phyloP scores from a whole-genome alignment of 2,888 invertebrate genomes.

The Nesidiocoris tenuis region DNA sequence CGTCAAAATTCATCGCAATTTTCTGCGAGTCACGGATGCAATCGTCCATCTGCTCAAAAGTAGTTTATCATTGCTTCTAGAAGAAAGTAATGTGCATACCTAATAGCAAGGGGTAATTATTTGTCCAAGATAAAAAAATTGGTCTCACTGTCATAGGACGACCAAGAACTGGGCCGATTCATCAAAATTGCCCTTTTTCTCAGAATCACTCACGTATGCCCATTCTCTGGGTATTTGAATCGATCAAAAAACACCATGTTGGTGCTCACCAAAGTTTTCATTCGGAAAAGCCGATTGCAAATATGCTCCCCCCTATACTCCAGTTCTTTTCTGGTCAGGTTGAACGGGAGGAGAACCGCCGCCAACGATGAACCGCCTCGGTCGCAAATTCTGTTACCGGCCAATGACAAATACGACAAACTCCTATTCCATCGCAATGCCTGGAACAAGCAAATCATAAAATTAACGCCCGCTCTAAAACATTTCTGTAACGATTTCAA shows the following conservation, averaged over 20 bases:
- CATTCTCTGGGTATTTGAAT: too few species aligned
- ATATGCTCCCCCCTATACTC: constrained; percentile 15
- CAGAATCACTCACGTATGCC: too few species aligned
- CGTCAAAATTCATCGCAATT: neutral
- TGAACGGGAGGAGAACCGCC: constrained; percentile 22
- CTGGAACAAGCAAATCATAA: too few species aligned
- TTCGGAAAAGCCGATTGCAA: constrained; percentile 29
- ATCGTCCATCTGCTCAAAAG: neutral
- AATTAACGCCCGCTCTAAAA: too few species aligned
- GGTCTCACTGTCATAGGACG: neutral
- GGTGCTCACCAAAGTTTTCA: constrained; percentile 19
- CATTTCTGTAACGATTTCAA: too few species aligned
- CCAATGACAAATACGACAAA: constrained; percentile 46
- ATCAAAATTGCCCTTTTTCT: too few species aligned
- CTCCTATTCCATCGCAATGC: constrained; percentile 47
- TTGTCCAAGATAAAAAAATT: too few species aligned
- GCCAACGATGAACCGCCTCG: constrained; percentile 40
- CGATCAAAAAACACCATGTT: neutral
- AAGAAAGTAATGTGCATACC: too few species aligned
- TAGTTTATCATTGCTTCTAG: too few species aligned
- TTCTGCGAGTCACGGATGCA: neutral
- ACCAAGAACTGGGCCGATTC: too few species aligned
- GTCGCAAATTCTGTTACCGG: constrained; percentile 47
- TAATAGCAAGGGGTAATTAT: too few species aligned
- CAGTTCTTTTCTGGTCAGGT: constrained; percentile 27